Evolutionary conservation across 2,888 invertebrate species (phyloP).

Genomic region (Caenorhabditis macrosperma): DNA sequence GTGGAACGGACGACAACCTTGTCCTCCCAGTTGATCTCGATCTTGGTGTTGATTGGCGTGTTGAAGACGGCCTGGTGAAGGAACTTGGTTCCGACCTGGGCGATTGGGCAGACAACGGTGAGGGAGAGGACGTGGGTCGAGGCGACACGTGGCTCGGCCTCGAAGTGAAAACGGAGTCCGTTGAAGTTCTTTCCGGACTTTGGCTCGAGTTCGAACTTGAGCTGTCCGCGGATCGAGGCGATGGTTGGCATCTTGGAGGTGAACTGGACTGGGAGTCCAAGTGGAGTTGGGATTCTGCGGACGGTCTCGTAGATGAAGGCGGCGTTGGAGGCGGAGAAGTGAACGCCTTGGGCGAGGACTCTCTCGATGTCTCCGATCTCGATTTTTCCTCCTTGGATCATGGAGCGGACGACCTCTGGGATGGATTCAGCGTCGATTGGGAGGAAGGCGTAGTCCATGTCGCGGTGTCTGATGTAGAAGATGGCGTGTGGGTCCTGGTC

Average conservation of each 20-base stretch:
- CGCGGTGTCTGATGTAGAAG: constrained; percentile 68
- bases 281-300: constrained; percentile 63
- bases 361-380: constrained; percentile 64
- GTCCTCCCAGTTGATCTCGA: constrained; percentile 62
- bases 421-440: constrained; percentile 72
- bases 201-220: constrained; percentile 67
- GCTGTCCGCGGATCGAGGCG: constrained; percentile 60
- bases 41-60: constrained; percentile 59
- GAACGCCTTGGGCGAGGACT: constrained; percentile 58
- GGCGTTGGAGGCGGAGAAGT: constrained; percentile 57
- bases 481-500: constrained; percentile 63
- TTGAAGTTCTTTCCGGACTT: constrained; percentile 62
- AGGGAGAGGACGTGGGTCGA: constrained; percentile 67
- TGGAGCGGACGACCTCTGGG: constrained; percentile 80
- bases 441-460: constrained; percentile 76
- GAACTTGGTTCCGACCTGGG: constrained; percentile 71
- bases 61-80: constrained; percentile 65
- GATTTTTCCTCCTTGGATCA: constrained; percentile 64
- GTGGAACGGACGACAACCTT: constrained; percentile 54
- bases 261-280: constrained; percentile 71
- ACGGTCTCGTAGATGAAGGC: constrained; percentile 66
- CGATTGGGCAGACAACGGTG: constrained; percentile 67
- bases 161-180: constrained; percentile 62
- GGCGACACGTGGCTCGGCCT: constrained; percentile 65
- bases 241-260: constrained; percentile 70